Evolutionary conservation across 2,888 invertebrate genomes (phyloP).

Genomic region (Drosophila putrida): DNA sequence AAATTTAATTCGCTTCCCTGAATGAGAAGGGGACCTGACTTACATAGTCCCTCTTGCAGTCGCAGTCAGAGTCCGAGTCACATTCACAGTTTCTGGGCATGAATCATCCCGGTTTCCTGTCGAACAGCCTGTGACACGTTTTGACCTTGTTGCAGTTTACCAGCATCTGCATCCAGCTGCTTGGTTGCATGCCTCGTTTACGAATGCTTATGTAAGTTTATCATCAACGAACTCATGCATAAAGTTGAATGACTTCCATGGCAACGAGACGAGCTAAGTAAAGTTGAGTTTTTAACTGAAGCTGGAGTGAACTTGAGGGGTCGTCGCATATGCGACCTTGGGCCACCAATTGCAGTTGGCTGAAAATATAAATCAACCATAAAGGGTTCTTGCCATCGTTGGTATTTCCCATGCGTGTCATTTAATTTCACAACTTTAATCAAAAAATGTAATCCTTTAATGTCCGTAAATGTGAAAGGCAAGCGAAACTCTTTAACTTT

Average conservation of each 20-base stretch:
- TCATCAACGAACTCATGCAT: slow-evolving; percentile 19
- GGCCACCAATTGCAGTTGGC: slow-evolving; percentile 20
- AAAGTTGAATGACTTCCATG: slow-evolving; percentile 70
- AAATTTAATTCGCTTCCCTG: slow-evolving; percentile 35
- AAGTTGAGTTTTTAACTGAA: not conserved
- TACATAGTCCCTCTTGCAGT: slow-evolving; percentile 25
- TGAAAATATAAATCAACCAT: slow-evolving; percentile 55
- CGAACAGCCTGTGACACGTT: slow-evolving; percentile 38
- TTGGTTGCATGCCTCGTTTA: slow-evolving; percentile 60
- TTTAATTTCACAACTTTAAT: slow-evolving; percentile 33
- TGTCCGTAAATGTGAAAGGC: slow-evolving; percentile 48
- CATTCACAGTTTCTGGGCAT: slow-evolving; percentile 27
- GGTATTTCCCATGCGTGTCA: slow-evolving; percentile 46
- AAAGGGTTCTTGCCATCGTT: slow-evolving; percentile 35
- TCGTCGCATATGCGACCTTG: slow-evolving; percentile 48
- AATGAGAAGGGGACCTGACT: slow-evolving; percentile 48
- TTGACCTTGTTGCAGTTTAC: slow-evolving; percentile 55
- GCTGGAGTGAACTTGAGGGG: slow-evolving; percentile 57
- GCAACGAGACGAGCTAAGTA: not conserved
- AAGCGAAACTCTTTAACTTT: not conserved
- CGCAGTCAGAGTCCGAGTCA: not conserved
- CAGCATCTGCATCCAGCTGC: slow-evolving; percentile 29
- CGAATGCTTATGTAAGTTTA: slow-evolving; percentile 66
- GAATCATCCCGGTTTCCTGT: slow-evolving; percentile 51
- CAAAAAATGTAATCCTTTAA: slow-evolving; percentile 59